Evolutionary conservation across 2,888 invertebrate genomes (phyloP).

Genomic region (Biston betularia): DNA sequence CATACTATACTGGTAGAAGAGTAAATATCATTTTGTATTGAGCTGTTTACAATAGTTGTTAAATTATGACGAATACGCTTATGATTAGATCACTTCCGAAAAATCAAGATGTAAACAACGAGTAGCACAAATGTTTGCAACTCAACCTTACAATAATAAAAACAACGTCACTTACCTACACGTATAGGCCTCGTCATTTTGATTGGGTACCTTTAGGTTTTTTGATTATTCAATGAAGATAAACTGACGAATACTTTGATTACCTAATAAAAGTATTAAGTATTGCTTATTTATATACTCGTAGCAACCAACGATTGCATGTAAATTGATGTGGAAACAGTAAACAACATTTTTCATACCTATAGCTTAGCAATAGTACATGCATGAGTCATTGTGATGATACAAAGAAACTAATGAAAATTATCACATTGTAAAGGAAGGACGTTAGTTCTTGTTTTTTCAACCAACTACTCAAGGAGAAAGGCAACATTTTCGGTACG

Average conservation of each 20-base stretch:
- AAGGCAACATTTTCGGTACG: background rate
- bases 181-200: no score
- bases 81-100: slow-evolving; percentile 16
- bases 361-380: background rate
- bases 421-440: slow-evolving; percentile 22
- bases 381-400: slow-evolving; percentile 20
- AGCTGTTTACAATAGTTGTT: background rate
- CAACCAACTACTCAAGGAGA: background rate
- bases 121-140: background rate
- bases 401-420: slow-evolving; percentile 37
- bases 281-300: slow-evolving; percentile 33
- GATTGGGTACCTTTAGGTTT: no score
- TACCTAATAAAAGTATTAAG: no score
- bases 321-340: slow-evolving; percentile 47
- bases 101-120: slow-evolving; percentile 12
- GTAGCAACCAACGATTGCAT: slow-evolving; percentile 48
- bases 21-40: background rate
- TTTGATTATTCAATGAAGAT: no score
- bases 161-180: no score
- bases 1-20: background rate
- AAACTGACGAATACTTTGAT: no score
- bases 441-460: background rate
- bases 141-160: background rate
- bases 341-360: slow-evolving; percentile 15
- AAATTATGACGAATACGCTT: slow-evolving; percentile 4